Evolutionary conservation across 2,797 vertebrate genomes (phyloP), one percentile per base, ranked within the genome.

Genomic region (Gymnothorax reevesii): DNA sequence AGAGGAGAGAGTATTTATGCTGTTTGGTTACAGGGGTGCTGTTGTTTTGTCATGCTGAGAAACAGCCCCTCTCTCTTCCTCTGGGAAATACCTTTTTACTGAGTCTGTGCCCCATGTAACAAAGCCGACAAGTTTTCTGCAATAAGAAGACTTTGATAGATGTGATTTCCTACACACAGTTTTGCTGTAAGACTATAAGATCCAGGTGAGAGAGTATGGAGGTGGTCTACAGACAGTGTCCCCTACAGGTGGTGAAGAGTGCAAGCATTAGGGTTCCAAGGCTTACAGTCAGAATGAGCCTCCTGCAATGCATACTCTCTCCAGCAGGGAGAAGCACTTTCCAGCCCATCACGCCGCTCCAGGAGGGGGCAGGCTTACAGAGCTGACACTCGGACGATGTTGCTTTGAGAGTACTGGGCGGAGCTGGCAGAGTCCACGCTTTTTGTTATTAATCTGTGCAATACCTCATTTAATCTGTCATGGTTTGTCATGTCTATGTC

Each of bases 391-490:
- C 97, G 95, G 90, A 99, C 97, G 84, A 98, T 96, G 94, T 97
- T 98, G 92, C 96, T 94, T 92, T 96, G 97, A 0, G 95, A 95
- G 89, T 96, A 97, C 89, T 96, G 94, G 0, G 94, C 93, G 88
- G 96, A 96, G 85, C 95, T 93, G 86, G 96, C 92, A 93, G 97
- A 96, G 73, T 96, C 92, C 0, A 96, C 96, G 87, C 95, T 96
- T 89, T 97, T 96, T 96, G 95, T 95, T 94, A 96, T 98, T 97
- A 96, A 97, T 98, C 97, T 98, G 97, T 99, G 98, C 98, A 99
- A 99, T 99, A 99, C 97, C 98, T 99, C 98, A 98, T 98, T 97
- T 97, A 97, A 97, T 97, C 96, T 97, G 96, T 97, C 96, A 96
- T 95, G 94, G 96, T 97, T 96, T 96, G 96, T 97, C 96, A 94